Conservation (phyloP, 2,888 invertebrate species). For the Chrysotoxum bicinctum region DNA sequence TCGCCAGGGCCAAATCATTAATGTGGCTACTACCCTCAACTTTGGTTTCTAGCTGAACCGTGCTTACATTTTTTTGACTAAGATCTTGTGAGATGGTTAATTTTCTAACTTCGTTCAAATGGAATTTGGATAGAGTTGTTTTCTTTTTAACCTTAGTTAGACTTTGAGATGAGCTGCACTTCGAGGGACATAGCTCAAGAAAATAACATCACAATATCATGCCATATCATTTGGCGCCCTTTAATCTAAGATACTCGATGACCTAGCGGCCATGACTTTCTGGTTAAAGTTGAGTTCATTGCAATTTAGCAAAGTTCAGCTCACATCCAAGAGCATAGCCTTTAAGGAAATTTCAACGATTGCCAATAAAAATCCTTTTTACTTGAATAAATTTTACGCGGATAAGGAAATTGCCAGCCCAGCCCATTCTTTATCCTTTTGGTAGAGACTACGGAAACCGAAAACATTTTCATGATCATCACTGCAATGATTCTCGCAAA, state of each 20-base stretch:
- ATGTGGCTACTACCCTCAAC: too few species aligned
- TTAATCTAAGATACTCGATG: rapidly evolving
- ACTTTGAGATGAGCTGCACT: too few species aligned
- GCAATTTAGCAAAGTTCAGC: conserved; percentile 57
- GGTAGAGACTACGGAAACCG: conserved; percentile 64
- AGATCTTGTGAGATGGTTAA: too few species aligned
- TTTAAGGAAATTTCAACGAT: conserved; percentile 53
- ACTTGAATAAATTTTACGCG: conserved; percentile 68
- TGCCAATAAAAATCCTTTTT: conserved; percentile 69
- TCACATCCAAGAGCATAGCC: conserved; percentile 42
- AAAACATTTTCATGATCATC: conserved; percentile 69
- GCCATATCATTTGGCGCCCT: too few species aligned
- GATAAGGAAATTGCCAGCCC: conserved; percentile 43
- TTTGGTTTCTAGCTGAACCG: too few species aligned
- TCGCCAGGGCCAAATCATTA: too few species aligned
- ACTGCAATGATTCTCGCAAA: conserved; percentile 65
- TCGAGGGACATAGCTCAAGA: too few species aligned
- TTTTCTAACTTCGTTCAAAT: too few species aligned
- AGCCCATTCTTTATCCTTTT: conserved; percentile 14
- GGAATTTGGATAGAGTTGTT: too few species aligned
- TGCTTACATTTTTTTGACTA: too few species aligned
- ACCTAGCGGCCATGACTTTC: background rate
- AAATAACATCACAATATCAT: too few species aligned
- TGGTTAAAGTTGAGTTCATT: background rate
- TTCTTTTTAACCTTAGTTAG: too few species aligned